phyloP scores from a whole-genome alignment of 2,797 vertebrate species.

The Percopsis omiscomaycus region DNA sequence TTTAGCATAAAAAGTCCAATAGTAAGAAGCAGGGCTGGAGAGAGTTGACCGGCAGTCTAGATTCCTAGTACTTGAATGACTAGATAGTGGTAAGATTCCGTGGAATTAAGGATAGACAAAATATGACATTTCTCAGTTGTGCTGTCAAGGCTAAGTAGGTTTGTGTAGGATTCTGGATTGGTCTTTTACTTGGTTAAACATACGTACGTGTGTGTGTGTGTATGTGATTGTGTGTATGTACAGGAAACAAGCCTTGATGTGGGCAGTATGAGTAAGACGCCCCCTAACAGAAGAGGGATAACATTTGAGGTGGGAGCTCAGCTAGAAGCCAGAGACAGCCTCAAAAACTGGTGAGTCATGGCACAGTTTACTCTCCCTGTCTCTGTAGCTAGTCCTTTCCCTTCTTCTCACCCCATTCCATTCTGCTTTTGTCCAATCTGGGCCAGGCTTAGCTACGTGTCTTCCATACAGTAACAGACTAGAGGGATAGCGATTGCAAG shows the following conservation, averaged over 20 bases:
- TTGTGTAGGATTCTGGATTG: conserved; percentile 26
- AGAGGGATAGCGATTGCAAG: too few species aligned
- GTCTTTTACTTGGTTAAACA: conserved; percentile 31
- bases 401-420: conserved; percentile 22
- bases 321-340: conserved; percentile 95
- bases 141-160: conserved; percentile 25
- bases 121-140: conserved; percentile 23
- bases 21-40: conserved; percentile 11
- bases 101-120: conserved; percentile 22
- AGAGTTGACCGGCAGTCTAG: conserved; percentile 11
- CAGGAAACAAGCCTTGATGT: conserved; percentile 76
- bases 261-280: conserved; percentile 93
- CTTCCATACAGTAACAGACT: neutral
- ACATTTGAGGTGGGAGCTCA: conserved; percentile 97
- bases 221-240: conserved; percentile 39
- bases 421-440: conserved; percentile 15
- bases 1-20: conserved; percentile 6
- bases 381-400: conserved; percentile 34
- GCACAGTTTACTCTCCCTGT: conserved; percentile 60
- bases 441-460: conserved; percentile 2
- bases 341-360: conserved; percentile 91
- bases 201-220: conserved; percentile 26
- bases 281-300: conserved; percentile 98
- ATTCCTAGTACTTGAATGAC: neutral
- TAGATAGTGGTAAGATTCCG: conserved; percentile 7